Evolutionary conservation across 2,888 invertebrate species (phyloP).

Genomic region (Alloscopus bannaensis): DNA sequence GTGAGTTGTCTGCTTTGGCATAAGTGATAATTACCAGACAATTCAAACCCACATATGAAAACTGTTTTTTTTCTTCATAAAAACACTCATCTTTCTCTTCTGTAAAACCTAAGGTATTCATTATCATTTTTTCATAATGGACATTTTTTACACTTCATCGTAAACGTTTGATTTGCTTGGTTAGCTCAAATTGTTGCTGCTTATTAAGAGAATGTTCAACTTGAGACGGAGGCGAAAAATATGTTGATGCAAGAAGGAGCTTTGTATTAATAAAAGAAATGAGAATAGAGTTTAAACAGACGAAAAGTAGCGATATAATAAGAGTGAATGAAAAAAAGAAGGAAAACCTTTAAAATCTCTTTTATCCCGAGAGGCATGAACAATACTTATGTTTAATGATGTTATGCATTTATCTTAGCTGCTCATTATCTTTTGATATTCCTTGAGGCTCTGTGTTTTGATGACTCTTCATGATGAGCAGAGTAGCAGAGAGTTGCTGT

Average conservation of each 20-base stretch:
- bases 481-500: no score
- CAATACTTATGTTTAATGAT: constrained; percentile 64
- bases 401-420: constrained; percentile 58
- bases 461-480: not conserved
- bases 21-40: constrained; percentile 61
- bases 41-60: constrained; percentile 62
- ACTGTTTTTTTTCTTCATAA: constrained; percentile 30
- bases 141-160: constrained; percentile 11
- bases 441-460: constrained; percentile 55
- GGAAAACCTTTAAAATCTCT: not conserved
- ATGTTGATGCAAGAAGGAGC: not conserved
- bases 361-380: constrained; percentile 34
- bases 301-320: not conserved
- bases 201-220: constrained; percentile 35
- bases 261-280: constrained; percentile 15
- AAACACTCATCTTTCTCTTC: constrained; percentile 41
- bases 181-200: not conserved
- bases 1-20: constrained; percentile 48
- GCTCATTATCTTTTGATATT: constrained; percentile 65
- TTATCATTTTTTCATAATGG: constrained; percentile 27
- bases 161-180: constrained; percentile 34
- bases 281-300: not conserved
- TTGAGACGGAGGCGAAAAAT: constrained; percentile 5
- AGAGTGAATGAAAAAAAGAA: not conserved
- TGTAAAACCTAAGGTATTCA: constrained; percentile 22